Percentiles rank a stretch among this genome's conserved stretches.
phyloP scores from a whole-genome alignment of 2,113 vertebrate species.

The Aplodontia rufa region DNA sequence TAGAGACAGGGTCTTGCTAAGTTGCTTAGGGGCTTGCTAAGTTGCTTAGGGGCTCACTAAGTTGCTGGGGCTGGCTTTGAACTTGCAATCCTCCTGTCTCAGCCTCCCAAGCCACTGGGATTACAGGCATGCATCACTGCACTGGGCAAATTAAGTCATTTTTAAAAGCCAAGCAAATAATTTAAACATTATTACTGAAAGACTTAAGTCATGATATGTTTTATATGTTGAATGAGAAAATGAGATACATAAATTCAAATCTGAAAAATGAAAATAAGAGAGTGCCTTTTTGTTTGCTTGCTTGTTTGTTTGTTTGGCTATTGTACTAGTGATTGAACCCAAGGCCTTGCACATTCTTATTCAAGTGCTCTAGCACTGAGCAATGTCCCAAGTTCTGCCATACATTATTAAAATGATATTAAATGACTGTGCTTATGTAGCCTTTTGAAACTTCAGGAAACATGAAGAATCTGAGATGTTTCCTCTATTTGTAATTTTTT shows the following conservation, averaged over 20 bases:
- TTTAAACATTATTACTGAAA: slow-evolving; percentile 7
- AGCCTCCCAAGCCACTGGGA: no score
- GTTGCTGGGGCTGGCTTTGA: no score
- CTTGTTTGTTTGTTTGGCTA: no score
- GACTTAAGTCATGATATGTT: neutral
- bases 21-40: no score
- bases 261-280: slow-evolving; percentile 13
- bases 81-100: no score
- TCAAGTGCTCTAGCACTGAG: neutral
- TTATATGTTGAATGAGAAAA: slow-evolving; percentile 27
- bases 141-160: no score
- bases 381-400: neutral
- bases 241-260: neutral
- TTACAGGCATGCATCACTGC: no score
- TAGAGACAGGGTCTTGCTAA: no score
- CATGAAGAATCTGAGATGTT: neutral
- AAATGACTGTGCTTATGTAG: neutral
- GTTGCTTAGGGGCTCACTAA: no score
- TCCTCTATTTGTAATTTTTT: neutral
- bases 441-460: slow-evolving; percentile 30
- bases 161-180: slow-evolving; percentile 14
- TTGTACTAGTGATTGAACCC: neutral
- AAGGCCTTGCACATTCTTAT: neutral
- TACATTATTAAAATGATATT: neutral
- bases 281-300: no score